Evolutionary conservation across 2,888 invertebrate genomes (phyloP).

Genomic region (Ochropleura leucogaster): DNA sequence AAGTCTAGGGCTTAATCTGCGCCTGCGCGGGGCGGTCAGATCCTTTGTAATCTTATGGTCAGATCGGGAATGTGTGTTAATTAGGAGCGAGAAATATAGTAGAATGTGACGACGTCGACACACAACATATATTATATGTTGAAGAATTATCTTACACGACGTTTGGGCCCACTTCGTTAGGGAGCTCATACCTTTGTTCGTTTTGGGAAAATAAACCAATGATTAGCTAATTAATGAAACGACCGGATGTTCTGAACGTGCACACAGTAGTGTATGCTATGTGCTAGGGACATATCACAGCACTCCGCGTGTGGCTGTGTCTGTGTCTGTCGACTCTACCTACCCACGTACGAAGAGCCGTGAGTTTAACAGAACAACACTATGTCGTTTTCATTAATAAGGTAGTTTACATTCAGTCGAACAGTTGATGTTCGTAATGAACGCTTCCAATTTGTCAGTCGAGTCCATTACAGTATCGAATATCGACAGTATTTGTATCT

Average conservation of each 20-base stretch:
- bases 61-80: slow-evolving; percentile 60
- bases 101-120: slow-evolving; percentile 47
- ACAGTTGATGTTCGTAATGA: neutral
- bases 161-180: slow-evolving; percentile 18
- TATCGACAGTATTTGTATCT: neutral
- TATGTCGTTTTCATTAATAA: neutral
- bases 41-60: slow-evolving; percentile 52
- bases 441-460: neutral
- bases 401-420: neutral
- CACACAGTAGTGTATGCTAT: too few relatives aligned
- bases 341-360: neutral
- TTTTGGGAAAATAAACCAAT: neutral
- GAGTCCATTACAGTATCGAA: slow-evolving; percentile 2
- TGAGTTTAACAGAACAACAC: neutral
- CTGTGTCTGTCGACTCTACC: too few relatives aligned
- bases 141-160: slow-evolving; percentile 28
- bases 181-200: neutral
- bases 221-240: neutral
- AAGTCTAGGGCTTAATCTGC: slow-evolving; percentile 55
- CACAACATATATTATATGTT: slow-evolving; percentile 35
- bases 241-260: neutral
- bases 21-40: slow-evolving; percentile 43
- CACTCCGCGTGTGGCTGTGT: too few relatives aligned
- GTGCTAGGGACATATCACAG: too few relatives aligned
- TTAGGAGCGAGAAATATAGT: slow-evolving; percentile 56